Evolutionary conservation across 2,888 invertebrate species (phyloP).

Genomic region (Aelia acuminata): DNA sequence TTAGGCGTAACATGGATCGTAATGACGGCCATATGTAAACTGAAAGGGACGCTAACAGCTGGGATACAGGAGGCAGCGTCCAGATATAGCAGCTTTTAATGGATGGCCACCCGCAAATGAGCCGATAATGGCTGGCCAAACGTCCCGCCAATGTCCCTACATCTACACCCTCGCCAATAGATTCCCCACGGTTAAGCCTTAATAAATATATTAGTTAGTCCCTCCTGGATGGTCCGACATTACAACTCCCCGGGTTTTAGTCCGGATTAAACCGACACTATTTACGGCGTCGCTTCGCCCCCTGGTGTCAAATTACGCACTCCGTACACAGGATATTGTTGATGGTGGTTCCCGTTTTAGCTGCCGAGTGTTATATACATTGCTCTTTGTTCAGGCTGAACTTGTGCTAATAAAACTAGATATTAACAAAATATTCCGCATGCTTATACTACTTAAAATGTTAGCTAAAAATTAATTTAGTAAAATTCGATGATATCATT

Average conservation of each 20-base stretch:
- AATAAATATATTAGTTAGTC: conserved; percentile 34
- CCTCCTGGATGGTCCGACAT: background rate
- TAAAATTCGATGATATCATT: too few relatives aligned
- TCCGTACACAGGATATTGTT: background rate
- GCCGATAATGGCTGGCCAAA: conserved; percentile 41
- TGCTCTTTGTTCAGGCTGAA: too few relatives aligned
- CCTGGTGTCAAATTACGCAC: background rate
- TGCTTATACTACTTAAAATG: too few relatives aligned
- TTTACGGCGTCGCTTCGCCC: conserved; percentile 13
- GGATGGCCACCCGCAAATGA: conserved; percentile 43
- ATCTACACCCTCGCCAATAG: conserved; percentile 43
- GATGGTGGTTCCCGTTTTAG: background rate
- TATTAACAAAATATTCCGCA: too few relatives aligned
- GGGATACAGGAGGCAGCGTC: background rate
- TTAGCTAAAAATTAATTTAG: too few relatives aligned
- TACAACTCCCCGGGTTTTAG: background rate
- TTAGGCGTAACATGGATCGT: background rate
- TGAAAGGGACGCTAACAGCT: conserved; percentile 38
- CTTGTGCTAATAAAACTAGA: too few relatives aligned
- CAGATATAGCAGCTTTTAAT: conserved; percentile 48
- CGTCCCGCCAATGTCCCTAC: background rate
- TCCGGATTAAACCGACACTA: background rate
- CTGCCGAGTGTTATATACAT: too few relatives aligned
- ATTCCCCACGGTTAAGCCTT: conserved; percentile 42
- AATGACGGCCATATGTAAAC: background rate